Evolutionary conservation across 2,888 invertebrate species (phyloP).

Genomic region (Anagyrus pseudococci): DNA sequence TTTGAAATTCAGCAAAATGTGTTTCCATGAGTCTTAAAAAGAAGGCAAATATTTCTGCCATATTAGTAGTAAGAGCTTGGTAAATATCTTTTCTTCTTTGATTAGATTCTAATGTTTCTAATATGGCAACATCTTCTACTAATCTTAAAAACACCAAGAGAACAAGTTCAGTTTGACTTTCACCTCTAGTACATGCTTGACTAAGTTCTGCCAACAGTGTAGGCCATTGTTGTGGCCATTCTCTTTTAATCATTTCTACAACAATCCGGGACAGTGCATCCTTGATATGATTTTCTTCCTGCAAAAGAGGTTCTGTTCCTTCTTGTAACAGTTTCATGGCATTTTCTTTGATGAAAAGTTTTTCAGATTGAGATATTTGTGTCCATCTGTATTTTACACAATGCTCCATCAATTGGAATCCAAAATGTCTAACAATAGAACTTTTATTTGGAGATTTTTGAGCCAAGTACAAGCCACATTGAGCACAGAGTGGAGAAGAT

Average conservation of each 20-base stretch:
- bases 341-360: constrained; percentile 89
- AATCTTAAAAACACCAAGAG: constrained; percentile 86
- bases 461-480: constrained; percentile 83
- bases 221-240: constrained; percentile 98
- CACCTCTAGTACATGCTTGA: constrained; percentile 81
- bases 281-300: constrained; percentile 77
- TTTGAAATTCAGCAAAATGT: constrained; percentile 79
- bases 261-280: constrained; percentile 88
- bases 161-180: constrained; percentile 89
- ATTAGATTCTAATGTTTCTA: constrained; percentile 88
- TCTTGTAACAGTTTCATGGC: constrained; percentile 83
- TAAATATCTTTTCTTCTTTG: constrained; percentile 90
- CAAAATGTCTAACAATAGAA: constrained; percentile 86
- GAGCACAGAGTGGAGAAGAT: constrained; percentile 85
- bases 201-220: constrained; percentile 83
- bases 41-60: constrained; percentile 88
- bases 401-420: constrained; percentile 91
- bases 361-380: constrained; percentile 84
- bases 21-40: constrained; percentile 81
- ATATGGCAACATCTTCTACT: constrained; percentile 90
- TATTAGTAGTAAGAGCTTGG: constrained; percentile 84
- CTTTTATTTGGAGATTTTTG: constrained; percentile 74
- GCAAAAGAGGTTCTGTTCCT: constrained; percentile 77
- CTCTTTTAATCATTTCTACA: constrained; percentile 95
- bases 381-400: constrained; percentile 94